A percentile compares a stretch with the other conserved stretches of the same genome.
Conservation (phyloP, 1,140 invertebrate genomes). For the Lepeophtheirus salmonis region DNA sequence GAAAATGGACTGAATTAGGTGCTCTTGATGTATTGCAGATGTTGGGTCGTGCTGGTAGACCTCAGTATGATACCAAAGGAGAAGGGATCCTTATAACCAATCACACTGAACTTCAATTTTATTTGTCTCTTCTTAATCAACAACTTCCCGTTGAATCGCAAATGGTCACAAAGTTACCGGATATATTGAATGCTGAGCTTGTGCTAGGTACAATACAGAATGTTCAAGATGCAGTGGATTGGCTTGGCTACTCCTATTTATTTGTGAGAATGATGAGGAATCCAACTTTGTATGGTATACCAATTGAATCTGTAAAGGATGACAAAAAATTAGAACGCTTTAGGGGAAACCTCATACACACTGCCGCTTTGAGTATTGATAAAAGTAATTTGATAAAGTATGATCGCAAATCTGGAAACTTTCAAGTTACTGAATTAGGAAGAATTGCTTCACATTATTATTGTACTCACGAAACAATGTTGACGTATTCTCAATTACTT, state of each 20-base stretch:
- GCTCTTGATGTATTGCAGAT: slow-evolving; percentile 93
- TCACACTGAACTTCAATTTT: slow-evolving; percentile 95
- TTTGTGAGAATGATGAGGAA: slow-evolving; percentile 74
- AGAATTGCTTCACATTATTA: slow-evolving; percentile 96
- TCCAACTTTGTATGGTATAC: slow-evolving; percentile 72
- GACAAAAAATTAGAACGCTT: slow-evolving; percentile 70
- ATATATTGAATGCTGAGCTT: slow-evolving; percentile 95
- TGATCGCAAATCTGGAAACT: slow-evolving; percentile 67
- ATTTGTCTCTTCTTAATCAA: slow-evolving; percentile 90
- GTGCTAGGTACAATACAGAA: slow-evolving; percentile 90
- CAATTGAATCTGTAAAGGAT: slow-evolving; percentile 51
- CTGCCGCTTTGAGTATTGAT: slow-evolving; percentile 75
- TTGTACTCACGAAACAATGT: slow-evolving; percentile 88
- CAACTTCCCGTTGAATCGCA: slow-evolving; percentile 79
- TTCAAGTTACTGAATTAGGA: slow-evolving; percentile 64
- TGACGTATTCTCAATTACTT: slow-evolving; percentile 85
- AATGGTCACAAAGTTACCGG: slow-evolving; percentile 60
- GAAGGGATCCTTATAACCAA: slow-evolving; percentile 98
- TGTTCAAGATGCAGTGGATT: slow-evolving; percentile 80
- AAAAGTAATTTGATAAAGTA: slow-evolving; percentile 83
- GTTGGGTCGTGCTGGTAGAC: slow-evolving; percentile 88
- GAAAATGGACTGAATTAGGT: slow-evolving; percentile 90
- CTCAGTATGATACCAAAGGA: slow-evolving; percentile 96
- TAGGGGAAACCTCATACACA: slow-evolving; percentile 87
- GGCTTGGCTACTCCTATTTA: slow-evolving; percentile 90